Evolutionary conservation across 2,797 vertebrate species (phyloP).

Genomic region (Oryzias sinensis): DNA sequence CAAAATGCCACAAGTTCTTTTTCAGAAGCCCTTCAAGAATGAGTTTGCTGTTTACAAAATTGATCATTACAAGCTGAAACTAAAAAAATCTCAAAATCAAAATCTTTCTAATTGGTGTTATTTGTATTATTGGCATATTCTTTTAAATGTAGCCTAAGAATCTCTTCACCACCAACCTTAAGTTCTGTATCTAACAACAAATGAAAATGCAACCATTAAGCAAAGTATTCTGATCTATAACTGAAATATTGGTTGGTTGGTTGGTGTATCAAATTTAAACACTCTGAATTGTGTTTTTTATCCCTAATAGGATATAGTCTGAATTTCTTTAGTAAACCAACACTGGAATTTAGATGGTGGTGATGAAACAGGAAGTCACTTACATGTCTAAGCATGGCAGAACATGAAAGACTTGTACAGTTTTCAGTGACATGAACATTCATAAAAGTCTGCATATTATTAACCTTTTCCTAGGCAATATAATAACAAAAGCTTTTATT

Average conservation of each 20-base stretch:
- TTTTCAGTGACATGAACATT: slow-evolving; percentile 29
- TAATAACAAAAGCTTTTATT: no score
- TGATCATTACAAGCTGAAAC: background rate
- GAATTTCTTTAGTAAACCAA: no score
- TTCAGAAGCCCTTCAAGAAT: slow-evolving; percentile 3
- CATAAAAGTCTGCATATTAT: slow-evolving; percentile 12
- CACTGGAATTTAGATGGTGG: no score
- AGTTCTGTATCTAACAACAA: no score
- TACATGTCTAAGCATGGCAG: slow-evolving; percentile 41
- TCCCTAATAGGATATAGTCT: no score
- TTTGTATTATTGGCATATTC: no score
- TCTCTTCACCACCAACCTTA: no score
- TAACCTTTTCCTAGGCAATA: background rate
- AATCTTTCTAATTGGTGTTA: no score
- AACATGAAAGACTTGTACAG: slow-evolving; percentile 25
- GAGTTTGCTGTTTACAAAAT: slow-evolving; percentile 6
- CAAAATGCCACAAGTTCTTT: background rate
- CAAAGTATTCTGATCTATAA: background rate
- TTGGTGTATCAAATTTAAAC: background rate
- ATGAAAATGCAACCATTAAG: background rate
- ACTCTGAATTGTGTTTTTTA: no score
- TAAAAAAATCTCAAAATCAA: no score
- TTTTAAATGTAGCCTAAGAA: no score
- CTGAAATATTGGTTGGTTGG: background rate
- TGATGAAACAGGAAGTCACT: slow-evolving; percentile 25